A percentile compares a stretch with the other conserved stretches of the same genome.
Evolutionary conservation across 30 jellyfish, hydroid and myxozoan species (phyloP).

Genomic region (Rhopilema esculentum): DNA sequence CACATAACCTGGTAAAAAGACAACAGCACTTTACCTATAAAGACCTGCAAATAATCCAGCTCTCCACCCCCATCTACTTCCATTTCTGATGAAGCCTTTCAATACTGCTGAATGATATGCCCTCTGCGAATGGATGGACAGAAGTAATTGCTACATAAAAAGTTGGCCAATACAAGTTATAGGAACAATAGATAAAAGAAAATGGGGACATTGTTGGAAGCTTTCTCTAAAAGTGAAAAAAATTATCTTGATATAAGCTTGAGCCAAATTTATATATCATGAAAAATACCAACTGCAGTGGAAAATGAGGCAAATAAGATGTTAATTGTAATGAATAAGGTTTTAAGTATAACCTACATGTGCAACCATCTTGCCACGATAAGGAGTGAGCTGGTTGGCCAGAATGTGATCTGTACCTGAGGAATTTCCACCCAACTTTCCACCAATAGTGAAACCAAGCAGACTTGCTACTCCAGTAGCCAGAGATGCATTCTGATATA

Average conservation of each 20-base stretch:
- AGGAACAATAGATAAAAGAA: too few relatives aligned
- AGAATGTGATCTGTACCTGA: constrained; percentile 84
- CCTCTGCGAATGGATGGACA: constrained; percentile 49
- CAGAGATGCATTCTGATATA: constrained; percentile 35
- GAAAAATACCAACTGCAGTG: too few relatives aligned
- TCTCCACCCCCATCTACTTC: constrained; percentile 97
- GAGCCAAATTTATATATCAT: too few relatives aligned
- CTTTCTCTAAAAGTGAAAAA: too few relatives aligned
- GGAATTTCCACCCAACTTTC: constrained; percentile 76
- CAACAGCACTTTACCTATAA: constrained; percentile 73
- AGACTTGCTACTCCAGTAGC: constrained; percentile 80
- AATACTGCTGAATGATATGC: constrained; percentile 77
- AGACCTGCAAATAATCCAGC: constrained; percentile 93
- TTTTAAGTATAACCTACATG: constrained; percentile 54
- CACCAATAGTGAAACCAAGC: constrained; percentile 91
- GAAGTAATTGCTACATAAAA: not conserved
- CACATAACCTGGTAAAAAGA: not conserved
- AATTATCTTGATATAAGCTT: too few relatives aligned
- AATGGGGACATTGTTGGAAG: too few relatives aligned
- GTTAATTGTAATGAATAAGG: too few relatives aligned
- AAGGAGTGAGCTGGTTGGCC: constrained; percentile 77
- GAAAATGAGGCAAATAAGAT: too few relatives aligned
- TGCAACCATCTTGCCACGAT: constrained; percentile 73
- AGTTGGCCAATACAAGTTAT: too few relatives aligned
- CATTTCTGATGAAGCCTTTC: constrained; percentile 83